Evolutionary conservation across 2,797 vertebrate genomes (phyloP).

Genomic region (Sebastes goodei): DNA sequence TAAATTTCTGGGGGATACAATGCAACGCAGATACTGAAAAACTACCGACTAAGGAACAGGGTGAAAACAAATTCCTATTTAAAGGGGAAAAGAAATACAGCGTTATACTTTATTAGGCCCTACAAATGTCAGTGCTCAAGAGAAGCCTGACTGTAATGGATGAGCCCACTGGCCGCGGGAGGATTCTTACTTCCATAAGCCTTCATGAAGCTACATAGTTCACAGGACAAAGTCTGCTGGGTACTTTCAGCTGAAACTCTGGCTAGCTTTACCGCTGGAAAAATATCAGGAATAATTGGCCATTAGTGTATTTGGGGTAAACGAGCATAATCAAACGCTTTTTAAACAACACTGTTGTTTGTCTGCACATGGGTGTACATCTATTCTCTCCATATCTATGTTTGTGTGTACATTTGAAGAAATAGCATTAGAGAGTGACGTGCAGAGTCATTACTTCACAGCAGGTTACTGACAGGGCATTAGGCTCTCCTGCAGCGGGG

Average conservation of each 20-base stretch:
- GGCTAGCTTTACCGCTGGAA: not conserved
- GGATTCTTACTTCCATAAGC: not conserved
- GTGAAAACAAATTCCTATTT: conserved; percentile 4
- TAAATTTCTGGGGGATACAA: not conserved
- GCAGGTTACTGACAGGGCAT: conserved; percentile 61
- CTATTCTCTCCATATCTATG: conserved; percentile 7
- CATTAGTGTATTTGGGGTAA: conserved; percentile 58
- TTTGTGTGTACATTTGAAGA: conserved; percentile 27
- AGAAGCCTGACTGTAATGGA: not conserved
- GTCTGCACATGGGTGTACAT: conserved; percentile 13
- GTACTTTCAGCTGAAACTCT: conserved; percentile 11
- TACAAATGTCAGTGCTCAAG: conserved; percentile 29
- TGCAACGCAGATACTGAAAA: not conserved
- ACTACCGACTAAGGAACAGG: not conserved
- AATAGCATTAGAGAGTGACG: conserved; percentile 29
- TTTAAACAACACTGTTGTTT: conserved; percentile 29
- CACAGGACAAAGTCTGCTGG: conserved; percentile 32
- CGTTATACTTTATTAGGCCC: conserved; percentile 4
- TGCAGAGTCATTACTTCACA: conserved; percentile 68
- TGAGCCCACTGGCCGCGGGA: not conserved
- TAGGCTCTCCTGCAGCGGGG: conserved; percentile 39
- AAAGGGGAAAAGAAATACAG: not conserved
- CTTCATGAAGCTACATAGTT: conserved; percentile 19
- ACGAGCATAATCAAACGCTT: conserved; percentile 47
- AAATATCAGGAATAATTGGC: conserved; percentile 71